Base-by-base conservation (phyloP, 2,888 invertebrate species). In the Anthoptus insignis region DNA sequence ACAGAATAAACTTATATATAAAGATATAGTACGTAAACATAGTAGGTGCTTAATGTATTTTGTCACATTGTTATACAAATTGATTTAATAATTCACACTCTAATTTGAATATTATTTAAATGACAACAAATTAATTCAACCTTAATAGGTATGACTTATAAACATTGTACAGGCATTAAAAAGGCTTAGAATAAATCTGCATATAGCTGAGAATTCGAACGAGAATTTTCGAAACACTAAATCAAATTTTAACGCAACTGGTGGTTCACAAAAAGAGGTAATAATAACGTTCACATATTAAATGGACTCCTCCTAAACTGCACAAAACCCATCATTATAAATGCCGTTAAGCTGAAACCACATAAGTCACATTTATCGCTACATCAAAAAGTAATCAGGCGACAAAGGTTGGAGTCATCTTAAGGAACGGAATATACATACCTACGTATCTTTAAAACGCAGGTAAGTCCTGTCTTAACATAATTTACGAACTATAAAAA, bases 341-440 rank as follows among this genome's bases (percentile, higher is more conserved):
- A 84, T 78, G 79, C 81, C 83, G 86, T 82, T 87, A 85, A 78
- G 79, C 76, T 77, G 77, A 84, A 86, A 88, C 91, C 91, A 83
- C 91, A 88, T 91, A 91, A 91, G 91, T 91, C 92, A 92, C 92
- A 89, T 90, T 89, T 89, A 88, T 87, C 89, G 89, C 89, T 81
- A 81, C 92, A 91, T 92, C 92, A 91, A 92, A 92, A 92, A 88
- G 89, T 83, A 88, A 92, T 91, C 91, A 91, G 84, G 86, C 82
- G 87, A 91, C 92, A 91, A 89, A 89, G 84, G 86, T 84, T 80
- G 73, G 78, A 80, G 83, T 86, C 87, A 86, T 85, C 82, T 80
- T 22, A 57, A 53, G 19, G 74, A n/a, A n/a, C 27, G 79, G 81
- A 86, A 82, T 83, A 82, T n/a, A n/a, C n/a, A n/a, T n/a, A n/a